Percentiles rank a stretch among this genome's conserved stretches.
Conservation (phyloP, 92 coral and sea anemone species). For the Actinostola sp. region DNA sequence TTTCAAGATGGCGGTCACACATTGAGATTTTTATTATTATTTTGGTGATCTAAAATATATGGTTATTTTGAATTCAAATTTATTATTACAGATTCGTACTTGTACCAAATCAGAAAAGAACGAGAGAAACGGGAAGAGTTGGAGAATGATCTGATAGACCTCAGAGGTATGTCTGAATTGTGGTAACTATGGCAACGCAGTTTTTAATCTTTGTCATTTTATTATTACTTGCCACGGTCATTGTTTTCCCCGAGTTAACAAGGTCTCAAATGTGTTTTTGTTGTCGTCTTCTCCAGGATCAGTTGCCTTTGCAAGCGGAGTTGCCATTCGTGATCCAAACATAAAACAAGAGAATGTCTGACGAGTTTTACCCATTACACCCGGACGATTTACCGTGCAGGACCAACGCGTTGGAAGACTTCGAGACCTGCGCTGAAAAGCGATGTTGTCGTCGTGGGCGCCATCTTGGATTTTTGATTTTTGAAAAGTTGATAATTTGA, state of each 20-base stretch:
- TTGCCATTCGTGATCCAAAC: conserved; percentile 9
- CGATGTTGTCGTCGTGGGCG: too few species aligned
- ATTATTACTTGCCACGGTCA: too few species aligned
- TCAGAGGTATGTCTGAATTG: conserved; percentile 52
- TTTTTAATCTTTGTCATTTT: background rate
- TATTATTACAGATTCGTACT: conserved; percentile 81
- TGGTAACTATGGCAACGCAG: background rate
- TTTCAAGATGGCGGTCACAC: too few species aligned
- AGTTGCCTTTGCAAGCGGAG: conserved; percentile 48
- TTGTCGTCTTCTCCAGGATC: conserved; percentile 13
- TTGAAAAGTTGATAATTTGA: too few species aligned
- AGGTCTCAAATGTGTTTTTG: background rate
- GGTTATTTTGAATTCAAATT: too few species aligned
- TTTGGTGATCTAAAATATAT: too few species aligned
- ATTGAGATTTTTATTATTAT: too few species aligned
- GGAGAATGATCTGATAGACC: conserved; percentile 55
- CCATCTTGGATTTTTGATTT: too few species aligned
- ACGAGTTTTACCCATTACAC: background rate
- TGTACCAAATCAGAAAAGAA: conserved; percentile 69
- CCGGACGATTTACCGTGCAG: too few species aligned
- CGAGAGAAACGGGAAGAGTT: conserved; percentile 64
- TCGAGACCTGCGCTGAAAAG: too few species aligned
- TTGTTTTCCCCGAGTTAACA: too few species aligned
- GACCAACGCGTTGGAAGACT: too few species aligned
- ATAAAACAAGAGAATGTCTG: conserved; percentile 31